phyloP scores from a whole-genome alignment of 2,888 invertebrate genomes.

The Microctonus aethiopoides region DNA sequence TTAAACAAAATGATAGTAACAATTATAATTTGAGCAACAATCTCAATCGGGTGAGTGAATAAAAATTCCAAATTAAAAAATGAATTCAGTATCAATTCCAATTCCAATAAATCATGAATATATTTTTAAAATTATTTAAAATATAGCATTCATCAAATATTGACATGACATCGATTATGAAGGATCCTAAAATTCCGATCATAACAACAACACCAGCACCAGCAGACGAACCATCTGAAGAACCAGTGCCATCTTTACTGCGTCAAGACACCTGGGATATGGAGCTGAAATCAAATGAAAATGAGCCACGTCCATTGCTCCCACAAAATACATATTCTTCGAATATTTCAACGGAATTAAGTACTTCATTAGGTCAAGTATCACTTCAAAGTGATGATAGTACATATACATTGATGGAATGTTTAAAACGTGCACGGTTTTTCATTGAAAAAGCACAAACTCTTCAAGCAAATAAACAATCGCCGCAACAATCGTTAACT shows the following conservation, averaged over 20 bases:
- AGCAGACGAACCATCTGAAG: neutral
- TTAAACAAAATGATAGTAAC: neutral
- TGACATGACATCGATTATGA: neutral
- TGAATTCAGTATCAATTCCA: too few relatives aligned
- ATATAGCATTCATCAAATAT: neutral
- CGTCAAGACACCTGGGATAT: conserved; percentile 49
- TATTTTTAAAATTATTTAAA: too few relatives aligned
- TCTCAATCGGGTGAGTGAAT: neutral
- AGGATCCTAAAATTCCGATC: neutral
- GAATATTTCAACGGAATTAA: conserved; percentile 43
- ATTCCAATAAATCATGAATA: too few relatives aligned
- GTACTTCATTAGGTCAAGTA: conserved; percentile 50
- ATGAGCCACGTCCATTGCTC: conserved; percentile 47
- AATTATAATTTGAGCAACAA: neutral
- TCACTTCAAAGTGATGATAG: conserved; percentile 49
- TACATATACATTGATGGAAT: conserved; percentile 39
- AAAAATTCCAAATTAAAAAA: too few relatives aligned
- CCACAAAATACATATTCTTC: conserved; percentile 51
- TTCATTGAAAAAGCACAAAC: conserved; percentile 47
- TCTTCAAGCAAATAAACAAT: conserved; percentile 28
- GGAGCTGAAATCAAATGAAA: conserved; percentile 36
- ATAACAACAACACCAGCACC: conserved; percentile 1
- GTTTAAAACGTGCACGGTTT: conserved; percentile 43
- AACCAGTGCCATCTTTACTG: conserved; percentile 9
- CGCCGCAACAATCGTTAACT: conserved; percentile 24